Evolutionary conservation across 2,888 invertebrate genomes (phyloP).

Genomic region (Euspilapteryx auroguttella): DNA sequence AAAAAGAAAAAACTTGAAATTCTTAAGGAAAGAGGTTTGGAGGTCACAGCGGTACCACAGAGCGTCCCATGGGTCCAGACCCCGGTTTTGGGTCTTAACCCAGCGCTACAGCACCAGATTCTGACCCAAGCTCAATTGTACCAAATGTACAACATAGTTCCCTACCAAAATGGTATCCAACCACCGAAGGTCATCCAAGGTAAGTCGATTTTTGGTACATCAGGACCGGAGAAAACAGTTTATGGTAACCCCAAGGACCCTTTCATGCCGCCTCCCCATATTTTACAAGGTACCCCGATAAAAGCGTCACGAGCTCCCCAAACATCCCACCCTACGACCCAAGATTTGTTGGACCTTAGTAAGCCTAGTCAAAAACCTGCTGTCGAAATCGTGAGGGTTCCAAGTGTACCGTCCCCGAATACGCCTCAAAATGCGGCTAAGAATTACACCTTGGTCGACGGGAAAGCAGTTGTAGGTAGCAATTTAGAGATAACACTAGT

Average conservation of each 20-base stretch:
- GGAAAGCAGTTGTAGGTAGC: conserved; percentile 56
- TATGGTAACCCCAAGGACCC: conserved; percentile 76
- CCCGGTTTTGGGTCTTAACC: conserved; percentile 25
- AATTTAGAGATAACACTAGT: conserved; percentile 75
- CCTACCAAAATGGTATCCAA: conserved; percentile 24
- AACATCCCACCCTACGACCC: conserved; percentile 30
- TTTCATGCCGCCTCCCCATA: conserved; percentile 56
- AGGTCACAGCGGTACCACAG: conserved; percentile 68
- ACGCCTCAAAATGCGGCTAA: conserved; percentile 46
- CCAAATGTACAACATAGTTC: conserved; percentile 38
- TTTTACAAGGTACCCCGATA: conserved; percentile 40
- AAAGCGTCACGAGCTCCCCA: conserved; percentile 22
- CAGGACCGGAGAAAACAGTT: conserved; percentile 61
- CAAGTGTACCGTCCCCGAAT: conserved; percentile 22
- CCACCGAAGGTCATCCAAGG: conserved; percentile 65
- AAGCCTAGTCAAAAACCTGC: conserved; percentile 26
- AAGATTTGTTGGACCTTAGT: conserved; percentile 67
- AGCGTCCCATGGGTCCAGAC: neutral
- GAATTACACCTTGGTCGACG: conserved; percentile 39
- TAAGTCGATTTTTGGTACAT: conserved; percentile 64
- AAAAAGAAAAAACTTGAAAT: conserved; percentile 76
- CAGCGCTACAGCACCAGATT: conserved; percentile 39
- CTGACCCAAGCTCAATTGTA: conserved; percentile 50
- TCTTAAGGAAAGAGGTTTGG: conserved; percentile 72
- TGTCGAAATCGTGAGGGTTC: conserved; percentile 64